Percentiles rank a stretch among this genome's conserved stretches.
phyloP scores from a whole-genome alignment of 92 coral and sea anemone species.

The Siderastrea siderea region DNA sequence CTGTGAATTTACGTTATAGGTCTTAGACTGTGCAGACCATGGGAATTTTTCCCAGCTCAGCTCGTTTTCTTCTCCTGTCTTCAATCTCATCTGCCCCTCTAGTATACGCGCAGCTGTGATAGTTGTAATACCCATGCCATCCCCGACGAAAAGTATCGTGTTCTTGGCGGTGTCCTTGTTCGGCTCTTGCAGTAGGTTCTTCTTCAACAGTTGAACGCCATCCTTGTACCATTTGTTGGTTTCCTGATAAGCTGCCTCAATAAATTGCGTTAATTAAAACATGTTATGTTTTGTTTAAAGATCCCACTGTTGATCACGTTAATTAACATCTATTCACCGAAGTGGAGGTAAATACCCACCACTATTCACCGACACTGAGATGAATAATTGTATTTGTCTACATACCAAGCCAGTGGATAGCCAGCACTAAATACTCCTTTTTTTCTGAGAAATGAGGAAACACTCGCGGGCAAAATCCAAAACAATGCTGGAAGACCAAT shows the following conservation, averaged over 20 bases:
- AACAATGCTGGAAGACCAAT: too few relatives aligned
- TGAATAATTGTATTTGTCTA: too few relatives aligned
- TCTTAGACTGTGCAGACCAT: slow-evolving; percentile 83
- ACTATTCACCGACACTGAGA: too few relatives aligned
- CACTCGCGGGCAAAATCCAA: too few relatives aligned
- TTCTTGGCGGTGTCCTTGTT: slow-evolving; percentile 89
- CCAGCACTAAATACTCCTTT: too few relatives aligned
- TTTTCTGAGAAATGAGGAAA: too few relatives aligned
- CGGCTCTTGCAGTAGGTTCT: slow-evolving; percentile 59
- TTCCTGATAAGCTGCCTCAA: slow-evolving; percentile 52
- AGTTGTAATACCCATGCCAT: slow-evolving; percentile 89
- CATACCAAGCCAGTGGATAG: too few relatives aligned
- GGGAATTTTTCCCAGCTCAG: slow-evolving; percentile 88
- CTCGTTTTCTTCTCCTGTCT: slow-evolving; percentile 82
- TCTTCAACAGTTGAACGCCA: slow-evolving; percentile 67
- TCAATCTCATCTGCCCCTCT: slow-evolving; percentile 81
- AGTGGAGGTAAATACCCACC: too few relatives aligned
- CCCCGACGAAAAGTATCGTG: slow-evolving; percentile 89
- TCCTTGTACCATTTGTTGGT: slow-evolving; percentile 89
- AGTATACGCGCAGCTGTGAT: slow-evolving; percentile 91
- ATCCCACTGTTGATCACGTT: too few relatives aligned
- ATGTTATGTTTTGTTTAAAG: too few relatives aligned
- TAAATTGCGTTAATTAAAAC: slow-evolving; percentile 17
- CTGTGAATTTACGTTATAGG: slow-evolving; percentile 83
- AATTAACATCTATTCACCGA: too few relatives aligned